Evolutionary conservation across 2,888 invertebrate genomes (phyloP).

Genomic region (Acanthosepion pharaonis): DNA sequence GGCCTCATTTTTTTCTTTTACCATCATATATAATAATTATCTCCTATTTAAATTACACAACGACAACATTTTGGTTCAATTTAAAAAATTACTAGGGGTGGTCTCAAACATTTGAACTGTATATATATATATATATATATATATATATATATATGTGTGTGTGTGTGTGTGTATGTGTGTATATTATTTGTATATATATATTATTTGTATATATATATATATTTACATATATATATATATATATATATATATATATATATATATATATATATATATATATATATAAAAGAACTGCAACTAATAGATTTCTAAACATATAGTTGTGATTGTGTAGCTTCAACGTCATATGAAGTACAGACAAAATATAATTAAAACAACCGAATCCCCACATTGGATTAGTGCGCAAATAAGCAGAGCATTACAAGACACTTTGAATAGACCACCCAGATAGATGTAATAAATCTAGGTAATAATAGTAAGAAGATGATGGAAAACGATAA

Average conservation of each 20-base stretch:
- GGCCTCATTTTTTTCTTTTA: no score
- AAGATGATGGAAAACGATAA: background rate
- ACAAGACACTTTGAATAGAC: background rate
- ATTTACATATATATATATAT: no score
- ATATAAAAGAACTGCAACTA: background rate
- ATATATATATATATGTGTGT: no score
- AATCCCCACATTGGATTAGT: background rate
- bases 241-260: no score
- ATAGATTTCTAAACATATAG: background rate
- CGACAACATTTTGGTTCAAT: no score
- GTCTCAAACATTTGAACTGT: no score
- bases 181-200: background rate
- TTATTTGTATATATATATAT: no score
- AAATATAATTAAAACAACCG: background rate
- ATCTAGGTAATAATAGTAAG: background rate
- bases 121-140: background rate
- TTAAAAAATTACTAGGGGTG: background rate
- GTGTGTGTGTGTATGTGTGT: no score
- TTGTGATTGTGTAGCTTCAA: background rate
- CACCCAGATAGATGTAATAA: background rate
- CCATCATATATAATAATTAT: no score
- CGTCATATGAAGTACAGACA: slow-evolving; percentile 15
- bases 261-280: no score
- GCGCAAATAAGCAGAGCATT: background rate
- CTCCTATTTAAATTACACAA: no score